Evolutionary conservation across 2,113 vertebrate species (phyloP).

Genomic region (Emydura subglobosa): DNA sequence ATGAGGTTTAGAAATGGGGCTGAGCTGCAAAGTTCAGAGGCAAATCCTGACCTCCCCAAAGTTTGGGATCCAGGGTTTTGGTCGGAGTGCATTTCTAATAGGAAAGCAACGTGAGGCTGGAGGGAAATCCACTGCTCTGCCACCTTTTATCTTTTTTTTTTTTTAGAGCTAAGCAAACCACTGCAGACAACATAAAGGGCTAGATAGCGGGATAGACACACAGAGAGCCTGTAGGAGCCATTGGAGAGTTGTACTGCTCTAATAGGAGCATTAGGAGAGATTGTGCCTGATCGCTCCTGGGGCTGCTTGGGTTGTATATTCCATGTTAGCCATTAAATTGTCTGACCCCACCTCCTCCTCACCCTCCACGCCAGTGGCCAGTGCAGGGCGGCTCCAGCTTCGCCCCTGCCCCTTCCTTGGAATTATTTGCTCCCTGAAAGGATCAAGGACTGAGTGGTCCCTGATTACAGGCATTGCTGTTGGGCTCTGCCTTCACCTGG

Average conservation of each 20-base stretch:
- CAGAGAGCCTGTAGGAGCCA: not conserved
- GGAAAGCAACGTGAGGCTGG: not conserved
- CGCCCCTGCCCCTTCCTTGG: not conserved
- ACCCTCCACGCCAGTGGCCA: not conserved
- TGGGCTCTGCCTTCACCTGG: not conserved
- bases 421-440: not conserved
- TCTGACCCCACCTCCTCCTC: not conserved
- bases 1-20: not conserved
- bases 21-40: not conserved
- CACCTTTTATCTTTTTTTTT: not conserved
- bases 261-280: not conserved
- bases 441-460: not conserved
- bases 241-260: not conserved
- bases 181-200: not conserved
- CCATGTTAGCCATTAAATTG: not conserved
- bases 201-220: not conserved
- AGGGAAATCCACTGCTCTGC: not conserved
- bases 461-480: not conserved
- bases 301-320: not conserved
- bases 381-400: not conserved
- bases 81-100: not conserved
- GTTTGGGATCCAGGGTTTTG: not conserved
- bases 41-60: not conserved
- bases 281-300: not conserved
- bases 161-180: not conserved